phyloP scores from a whole-genome alignment of 2,888 invertebrate species.

The Eupithecia subumbrata region DNA sequence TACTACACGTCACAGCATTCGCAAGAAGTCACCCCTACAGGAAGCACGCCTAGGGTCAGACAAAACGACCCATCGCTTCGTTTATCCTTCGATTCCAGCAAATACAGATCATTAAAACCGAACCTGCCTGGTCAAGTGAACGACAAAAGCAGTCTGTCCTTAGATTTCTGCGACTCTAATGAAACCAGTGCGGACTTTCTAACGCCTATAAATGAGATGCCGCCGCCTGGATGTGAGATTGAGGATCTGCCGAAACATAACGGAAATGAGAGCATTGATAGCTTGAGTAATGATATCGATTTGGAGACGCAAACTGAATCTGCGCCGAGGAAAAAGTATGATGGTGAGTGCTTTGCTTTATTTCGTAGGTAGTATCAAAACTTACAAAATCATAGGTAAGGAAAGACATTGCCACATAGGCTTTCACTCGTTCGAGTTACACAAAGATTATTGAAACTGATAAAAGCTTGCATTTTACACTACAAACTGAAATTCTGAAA shows the following conservation, averaged over 20 bases:
- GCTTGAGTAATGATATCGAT: constrained; percentile 75
- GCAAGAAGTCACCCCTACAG: constrained; percentile 77
- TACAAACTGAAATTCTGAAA: not conserved
- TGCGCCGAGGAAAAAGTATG: constrained; percentile 69
- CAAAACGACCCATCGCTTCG: constrained; percentile 72
- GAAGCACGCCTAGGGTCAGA: constrained; percentile 65
- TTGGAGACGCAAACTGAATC: constrained; percentile 79
- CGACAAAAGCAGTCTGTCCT: constrained; percentile 74
- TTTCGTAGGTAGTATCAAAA: not conserved
- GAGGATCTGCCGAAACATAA: constrained; percentile 78
- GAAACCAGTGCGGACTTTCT: constrained; percentile 81
- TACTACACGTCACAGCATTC: constrained; percentile 81
- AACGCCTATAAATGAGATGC: constrained; percentile 82
- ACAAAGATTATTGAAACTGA: not conserved
- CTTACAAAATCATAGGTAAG: not conserved
- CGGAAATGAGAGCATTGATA: constrained; percentile 74
- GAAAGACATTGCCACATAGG: not conserved
- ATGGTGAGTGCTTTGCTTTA: constrained; percentile 55
- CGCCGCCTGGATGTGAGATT: constrained; percentile 76
- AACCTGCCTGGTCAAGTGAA: constrained; percentile 61
- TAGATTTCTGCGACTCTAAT: constrained; percentile 80
- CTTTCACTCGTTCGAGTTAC: not conserved
- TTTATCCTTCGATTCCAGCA: constrained; percentile 76
- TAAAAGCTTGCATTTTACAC: not conserved
- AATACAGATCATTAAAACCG: constrained; percentile 70